Evolutionary conservation across 2,113 vertebrate genomes (phyloP).

Genomic region (Ailurus styani): DNA sequence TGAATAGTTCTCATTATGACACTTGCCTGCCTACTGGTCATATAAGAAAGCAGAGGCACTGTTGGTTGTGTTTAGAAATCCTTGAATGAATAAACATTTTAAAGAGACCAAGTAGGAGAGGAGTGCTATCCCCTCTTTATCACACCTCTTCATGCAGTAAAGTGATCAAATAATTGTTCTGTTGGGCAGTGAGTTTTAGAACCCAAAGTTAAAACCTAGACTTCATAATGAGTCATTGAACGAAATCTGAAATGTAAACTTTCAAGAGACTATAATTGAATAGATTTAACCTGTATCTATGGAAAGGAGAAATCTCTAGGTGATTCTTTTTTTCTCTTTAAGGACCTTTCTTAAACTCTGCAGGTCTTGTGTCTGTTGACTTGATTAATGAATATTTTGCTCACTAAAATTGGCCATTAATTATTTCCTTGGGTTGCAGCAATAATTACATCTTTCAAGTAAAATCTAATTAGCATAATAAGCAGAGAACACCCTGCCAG

Average conservation of each 20-base stretch:
- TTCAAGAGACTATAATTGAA: slow-evolving; percentile 58
- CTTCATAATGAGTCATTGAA: slow-evolving; percentile 46
- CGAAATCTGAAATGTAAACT: slow-evolving; percentile 66
- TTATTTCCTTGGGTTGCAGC: slow-evolving; percentile 75
- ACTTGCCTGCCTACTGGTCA: neutral
- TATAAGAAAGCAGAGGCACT: neutral
- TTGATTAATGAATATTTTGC: slow-evolving; percentile 81
- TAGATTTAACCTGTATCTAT: slow-evolving; percentile 52
- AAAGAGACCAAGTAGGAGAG: neutral
- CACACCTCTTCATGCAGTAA: neutral
- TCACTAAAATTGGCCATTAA: slow-evolving; percentile 78
- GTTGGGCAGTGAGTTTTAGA: neutral
- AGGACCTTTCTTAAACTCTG: slow-evolving; percentile 55
- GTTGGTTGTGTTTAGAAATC: neutral
- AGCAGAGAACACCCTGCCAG: slow-evolving; percentile 73
- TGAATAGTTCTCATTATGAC: neutral
- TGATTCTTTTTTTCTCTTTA: slow-evolving; percentile 33
- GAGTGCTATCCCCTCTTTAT: neutral
- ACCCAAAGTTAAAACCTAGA: slow-evolving; percentile 56
- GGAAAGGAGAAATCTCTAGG: slow-evolving; percentile 23
- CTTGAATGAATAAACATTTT: neutral
- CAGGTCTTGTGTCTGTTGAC: slow-evolving; percentile 70
- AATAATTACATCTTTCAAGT: slow-evolving; percentile 81
- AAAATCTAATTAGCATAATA: slow-evolving; percentile 79
- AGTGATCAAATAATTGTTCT: neutral